These are phyloP conservation scores for Thera britannica DNA, from an alignment of 2,888 invertebrate species.

Conservation along the genomic window DNA sequence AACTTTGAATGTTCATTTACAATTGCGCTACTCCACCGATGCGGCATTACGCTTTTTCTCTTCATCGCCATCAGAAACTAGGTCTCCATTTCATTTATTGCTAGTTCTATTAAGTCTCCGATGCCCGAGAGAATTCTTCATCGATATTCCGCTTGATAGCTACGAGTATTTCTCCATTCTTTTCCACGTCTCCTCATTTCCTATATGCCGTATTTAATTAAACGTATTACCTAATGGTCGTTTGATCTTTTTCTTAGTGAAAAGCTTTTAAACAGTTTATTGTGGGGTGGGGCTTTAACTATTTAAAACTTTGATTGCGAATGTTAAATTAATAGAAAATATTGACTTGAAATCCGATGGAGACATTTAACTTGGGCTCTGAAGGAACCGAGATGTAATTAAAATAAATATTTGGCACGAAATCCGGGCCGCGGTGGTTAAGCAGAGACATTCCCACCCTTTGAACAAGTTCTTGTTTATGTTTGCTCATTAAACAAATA, in stretches of 20 bases:
- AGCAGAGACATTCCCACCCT: conserved; percentile 80
- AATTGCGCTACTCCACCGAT: conserved; percentile 54
- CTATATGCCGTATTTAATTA: conserved; percentile 38
- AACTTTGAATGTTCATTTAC: conserved; percentile 68
- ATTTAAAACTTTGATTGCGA: conserved; percentile 43
- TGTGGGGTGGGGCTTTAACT: conserved; percentile 26
- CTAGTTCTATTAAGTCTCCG: conserved; percentile 59
- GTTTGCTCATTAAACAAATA: conserved; percentile 82
- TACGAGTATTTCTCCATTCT: conserved; percentile 41
- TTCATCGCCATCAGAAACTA: conserved; percentile 50
- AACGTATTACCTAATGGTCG: conserved; percentile 20
- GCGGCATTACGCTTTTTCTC: conserved; percentile 55
- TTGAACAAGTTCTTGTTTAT: conserved; percentile 83
- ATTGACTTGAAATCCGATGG: conserved; percentile 61
- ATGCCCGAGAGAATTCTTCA: conserved; percentile 59
- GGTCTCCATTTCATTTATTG: conserved; percentile 62
- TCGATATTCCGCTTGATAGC: conserved; percentile 54
- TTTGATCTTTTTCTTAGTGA: conserved; percentile 34
- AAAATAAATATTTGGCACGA: conserved; percentile 83
- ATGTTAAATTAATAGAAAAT: conserved; percentile 59
- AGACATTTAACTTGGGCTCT: conserved; percentile 71
- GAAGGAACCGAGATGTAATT: conserved; percentile 78
- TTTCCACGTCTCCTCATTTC: conserved; percentile 45
- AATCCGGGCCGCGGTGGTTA: conserved; percentile 80
- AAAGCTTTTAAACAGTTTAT: conserved; percentile 8